Conservation (phyloP, 2,113 vertebrate genomes). For the Lepisosteus oculatus region DNA sequence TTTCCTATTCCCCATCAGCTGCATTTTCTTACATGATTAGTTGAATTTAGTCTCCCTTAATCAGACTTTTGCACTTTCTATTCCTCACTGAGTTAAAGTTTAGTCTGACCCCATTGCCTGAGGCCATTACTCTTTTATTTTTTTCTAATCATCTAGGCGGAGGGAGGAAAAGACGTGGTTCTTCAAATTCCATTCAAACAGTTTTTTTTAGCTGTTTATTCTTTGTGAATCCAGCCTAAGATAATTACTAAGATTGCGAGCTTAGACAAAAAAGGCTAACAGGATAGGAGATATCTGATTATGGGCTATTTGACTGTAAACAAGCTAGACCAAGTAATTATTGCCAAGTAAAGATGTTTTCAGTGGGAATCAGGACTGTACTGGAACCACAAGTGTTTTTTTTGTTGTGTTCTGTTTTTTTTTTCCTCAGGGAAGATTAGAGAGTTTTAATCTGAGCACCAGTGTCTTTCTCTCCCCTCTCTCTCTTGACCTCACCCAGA, state of each 20-base stretch:
- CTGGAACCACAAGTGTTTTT: slow-evolving; percentile 23
- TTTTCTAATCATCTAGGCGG: slow-evolving; percentile 47
- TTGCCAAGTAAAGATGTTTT: slow-evolving; percentile 47
- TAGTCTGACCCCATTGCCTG: slow-evolving; percentile 40
- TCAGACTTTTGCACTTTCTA: slow-evolving; percentile 36
- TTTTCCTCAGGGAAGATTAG: slow-evolving; percentile 33
- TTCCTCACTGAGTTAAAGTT: slow-evolving; percentile 56
- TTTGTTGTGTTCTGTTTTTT: slow-evolving; percentile 47
- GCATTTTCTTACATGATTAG: neutral
- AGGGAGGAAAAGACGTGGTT: slow-evolving; percentile 24
- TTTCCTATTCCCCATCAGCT: too few species aligned
- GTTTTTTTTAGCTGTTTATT: slow-evolving; percentile 59
- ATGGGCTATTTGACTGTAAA: slow-evolving; percentile 69
- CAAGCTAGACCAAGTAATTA: slow-evolving; percentile 61
- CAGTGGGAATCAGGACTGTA: slow-evolving; percentile 18
- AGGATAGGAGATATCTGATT: slow-evolving; percentile 71
- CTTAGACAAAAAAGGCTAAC: slow-evolving; percentile 60
- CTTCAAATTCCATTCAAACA: slow-evolving; percentile 48
- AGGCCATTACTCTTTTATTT: slow-evolving; percentile 52
- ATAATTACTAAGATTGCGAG: slow-evolving; percentile 53
- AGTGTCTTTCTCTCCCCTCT: slow-evolving; percentile 27
- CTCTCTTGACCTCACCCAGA: slow-evolving; percentile 66
- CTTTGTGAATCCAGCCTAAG: slow-evolving; percentile 62
- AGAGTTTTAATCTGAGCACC: slow-evolving; percentile 10
- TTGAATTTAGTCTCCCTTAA: too few species aligned